Percentiles rank a stretch among this genome's conserved stretches.
Evolutionary conservation across 2,113 vertebrate genomes (phyloP).

Genomic region (Siphamia tubifer): DNA sequence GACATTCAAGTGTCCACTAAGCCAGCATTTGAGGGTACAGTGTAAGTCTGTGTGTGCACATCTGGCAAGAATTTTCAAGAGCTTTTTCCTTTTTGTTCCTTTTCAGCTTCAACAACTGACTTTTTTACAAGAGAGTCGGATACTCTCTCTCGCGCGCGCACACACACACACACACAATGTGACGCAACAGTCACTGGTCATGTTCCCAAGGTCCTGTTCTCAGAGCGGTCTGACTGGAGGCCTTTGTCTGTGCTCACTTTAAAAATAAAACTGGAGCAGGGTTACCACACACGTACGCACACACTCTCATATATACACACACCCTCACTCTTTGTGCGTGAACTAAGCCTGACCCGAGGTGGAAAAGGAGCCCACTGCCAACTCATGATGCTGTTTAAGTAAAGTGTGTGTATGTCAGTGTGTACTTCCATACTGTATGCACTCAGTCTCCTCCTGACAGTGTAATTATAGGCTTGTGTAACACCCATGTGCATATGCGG

Average conservation of each 20-base stretch:
- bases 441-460: conserved; percentile 41
- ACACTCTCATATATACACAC: conserved; percentile 46
- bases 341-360: conserved; percentile 73
- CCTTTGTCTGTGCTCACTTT: conserved; percentile 82
- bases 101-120: conserved; percentile 62
- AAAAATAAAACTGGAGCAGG: conserved; percentile 83
- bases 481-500: conserved; percentile 39
- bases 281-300: conserved; percentile 56
- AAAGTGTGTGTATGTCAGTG: conserved; percentile 33
- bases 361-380: conserved; percentile 73
- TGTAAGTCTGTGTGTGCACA: conserved; percentile 33
- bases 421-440: conserved; percentile 37
- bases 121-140: conserved; percentile 60
- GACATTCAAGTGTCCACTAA: conserved; percentile 52
- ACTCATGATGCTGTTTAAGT: conserved; percentile 71
- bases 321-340: conserved; percentile 56
- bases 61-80: conserved; percentile 61
- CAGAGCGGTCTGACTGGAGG: conserved; percentile 80
- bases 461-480: conserved; percentile 64
- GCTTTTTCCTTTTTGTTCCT: conserved; percentile 54
- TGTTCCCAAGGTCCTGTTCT: conserved; percentile 84
- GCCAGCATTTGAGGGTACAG: conserved; percentile 28
- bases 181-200: conserved; percentile 81
- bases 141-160: conserved; percentile 32
- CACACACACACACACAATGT: conserved; percentile 58